Conservation (phyloP, 2,888 invertebrate species). For the Leucoptera coffeella region DNA sequence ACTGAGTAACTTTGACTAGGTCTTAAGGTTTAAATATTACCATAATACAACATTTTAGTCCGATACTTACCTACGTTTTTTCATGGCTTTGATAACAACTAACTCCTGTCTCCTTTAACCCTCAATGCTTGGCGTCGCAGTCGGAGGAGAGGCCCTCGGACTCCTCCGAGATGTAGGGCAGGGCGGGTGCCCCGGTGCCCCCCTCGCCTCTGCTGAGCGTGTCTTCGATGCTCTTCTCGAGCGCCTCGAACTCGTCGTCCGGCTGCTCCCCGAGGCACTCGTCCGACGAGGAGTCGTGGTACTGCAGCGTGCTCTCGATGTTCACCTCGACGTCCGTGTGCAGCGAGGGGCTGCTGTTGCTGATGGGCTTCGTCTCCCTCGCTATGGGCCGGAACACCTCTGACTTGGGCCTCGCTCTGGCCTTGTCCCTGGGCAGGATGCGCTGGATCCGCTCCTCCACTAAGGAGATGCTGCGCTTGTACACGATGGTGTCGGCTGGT, state of each 20-base stretch:
- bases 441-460: constrained; percentile 34
- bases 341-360: constrained; percentile 30
- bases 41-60: no score
- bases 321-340: constrained; percentile 27
- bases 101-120: no score
- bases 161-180: no score
- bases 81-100: no score
- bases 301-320: constrained; percentile 31
- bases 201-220: constrained; percentile 14
- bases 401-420: constrained; percentile 17
- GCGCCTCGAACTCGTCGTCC: constrained; percentile 32
- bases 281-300: constrained; percentile 41
- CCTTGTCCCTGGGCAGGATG: constrained; percentile 19
- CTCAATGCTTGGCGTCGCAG: no score
- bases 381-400: constrained; percentile 16
- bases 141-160: no score
- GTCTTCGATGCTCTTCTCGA: constrained; percentile 31
- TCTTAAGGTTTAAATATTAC: no score
- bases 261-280: constrained; percentile 26
- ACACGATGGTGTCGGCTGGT: constrained; percentile 27
- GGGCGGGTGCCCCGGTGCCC: no score
- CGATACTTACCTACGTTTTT: no score
- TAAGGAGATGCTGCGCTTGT: constrained; percentile 34
- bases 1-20: no score
- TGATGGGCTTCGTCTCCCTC: constrained; percentile 18